Base-by-base conservation (phyloP, 2,888 invertebrate genomes). In the Odontothrips loti region DNA sequence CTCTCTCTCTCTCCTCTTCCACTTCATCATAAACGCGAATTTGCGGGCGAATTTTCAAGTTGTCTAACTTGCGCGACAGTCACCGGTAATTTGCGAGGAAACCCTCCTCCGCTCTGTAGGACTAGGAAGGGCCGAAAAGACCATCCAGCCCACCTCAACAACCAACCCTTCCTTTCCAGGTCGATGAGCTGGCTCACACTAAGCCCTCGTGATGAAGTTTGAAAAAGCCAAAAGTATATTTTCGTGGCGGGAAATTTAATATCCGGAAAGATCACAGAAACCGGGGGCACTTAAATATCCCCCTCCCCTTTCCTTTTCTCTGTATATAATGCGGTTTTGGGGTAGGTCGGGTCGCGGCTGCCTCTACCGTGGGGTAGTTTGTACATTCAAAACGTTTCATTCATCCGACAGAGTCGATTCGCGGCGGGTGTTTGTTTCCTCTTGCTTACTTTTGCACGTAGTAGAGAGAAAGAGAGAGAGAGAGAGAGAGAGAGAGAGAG, bases 21-120 rank as follows among this genome's bases (percentile, higher is more conserved):
- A 23, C 68, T 68, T 68, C 68, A 68, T 68, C 68, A 68, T 68
- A 68, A 68, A 68, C 68, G 68, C 23, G 68, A 68, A 68, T 68
- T 68, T 68, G 68, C 68, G 68, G 68, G 68, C 68, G 68, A 68
- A 68, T 68, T 68, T 68, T 68, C 68, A 23, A 68, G 68, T 68
- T 68, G 68, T 68, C 68, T 68, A 68, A 68, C 68, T 68, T 68
- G 68, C 23, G 68, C 68, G 68, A 68, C 68, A 68, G 68, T 68
- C 68, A 8, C 68, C 68, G 68, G 68, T 68, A 68, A 68, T 68
- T 68, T 68, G 68, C 68, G 23, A 6, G 68, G 11, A 68, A 11
- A 9, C 23, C 68, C 68, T 23, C 68, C 11, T 11, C 63, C 63
- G 20, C 63, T n/a, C 63, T 8, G n/a, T n/a, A n/a, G n/a, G n/a